Evolutionary conservation across 1,140 invertebrate genomes (phyloP).

Genomic region (Tyrophagus putrescentiae): DNA sequence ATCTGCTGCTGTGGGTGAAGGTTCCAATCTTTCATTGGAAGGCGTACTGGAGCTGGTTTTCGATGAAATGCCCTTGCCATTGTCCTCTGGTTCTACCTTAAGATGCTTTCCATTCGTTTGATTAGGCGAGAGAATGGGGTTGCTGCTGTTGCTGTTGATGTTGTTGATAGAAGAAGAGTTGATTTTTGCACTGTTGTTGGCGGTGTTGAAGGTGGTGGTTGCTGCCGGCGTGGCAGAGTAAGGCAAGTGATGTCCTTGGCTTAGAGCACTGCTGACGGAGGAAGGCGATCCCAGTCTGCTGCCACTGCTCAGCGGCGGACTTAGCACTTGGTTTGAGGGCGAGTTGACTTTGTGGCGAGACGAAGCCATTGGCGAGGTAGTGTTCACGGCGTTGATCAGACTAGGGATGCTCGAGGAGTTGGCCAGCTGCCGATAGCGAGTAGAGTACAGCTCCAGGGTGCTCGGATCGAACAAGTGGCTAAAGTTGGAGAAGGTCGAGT

Average conservation of each 20-base stretch:
- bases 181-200: no score
- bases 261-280: background rate
- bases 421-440: background rate
- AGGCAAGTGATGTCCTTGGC: no score
- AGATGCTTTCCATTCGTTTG: background rate
- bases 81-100: background rate
- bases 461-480: constrained; percentile 9
- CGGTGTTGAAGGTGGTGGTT: no score
- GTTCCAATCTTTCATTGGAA: no score
- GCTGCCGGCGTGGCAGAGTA: no score
- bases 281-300: background rate
- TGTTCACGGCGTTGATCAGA: constrained; percentile 11
- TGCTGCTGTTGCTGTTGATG: background rate
- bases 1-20: no score
- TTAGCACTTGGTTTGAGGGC: constrained; percentile 5
- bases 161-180: no score
- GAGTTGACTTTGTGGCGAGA: constrained; percentile 6
- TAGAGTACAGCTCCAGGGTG: constrained; percentile 3
- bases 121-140: background rate
- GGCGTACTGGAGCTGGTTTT: no score
- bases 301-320: background rate
- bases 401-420: background rate
- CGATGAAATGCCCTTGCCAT: no score
- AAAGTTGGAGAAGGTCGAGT: background rate
- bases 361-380: constrained; percentile 7